A percentile compares a stretch with the other conserved stretches of the same genome.
Conservation (phyloP, 2,797 vertebrate genomes). For the Oreortyx pictus region DNA sequence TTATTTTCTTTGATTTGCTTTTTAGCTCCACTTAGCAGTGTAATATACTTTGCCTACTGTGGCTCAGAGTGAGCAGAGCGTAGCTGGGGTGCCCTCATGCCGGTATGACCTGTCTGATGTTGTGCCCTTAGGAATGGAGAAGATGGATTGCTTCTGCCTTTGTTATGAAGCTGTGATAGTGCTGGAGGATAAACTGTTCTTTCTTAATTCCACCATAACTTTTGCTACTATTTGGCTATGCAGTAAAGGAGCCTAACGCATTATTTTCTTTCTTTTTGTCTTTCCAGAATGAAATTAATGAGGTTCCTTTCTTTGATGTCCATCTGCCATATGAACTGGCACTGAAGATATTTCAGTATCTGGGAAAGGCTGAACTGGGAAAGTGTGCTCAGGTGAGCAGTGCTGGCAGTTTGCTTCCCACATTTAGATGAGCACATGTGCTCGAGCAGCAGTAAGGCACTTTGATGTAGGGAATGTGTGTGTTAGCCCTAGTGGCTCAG, state of each 20-base stretch:
- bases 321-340: slow-evolving; percentile 95
- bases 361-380: slow-evolving; percentile 87
- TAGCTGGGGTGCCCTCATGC: not conserved
- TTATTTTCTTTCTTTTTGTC: not conserved
- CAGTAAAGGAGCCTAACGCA: not conserved
- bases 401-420: not conserved
- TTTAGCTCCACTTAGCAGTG: not conserved
- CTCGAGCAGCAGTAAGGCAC: not conserved
- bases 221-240: not conserved
- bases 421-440: not conserved
- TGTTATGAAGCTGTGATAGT: not conserved
- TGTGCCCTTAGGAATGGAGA: not conserved
- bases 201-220: not conserved
- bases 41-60: not conserved
- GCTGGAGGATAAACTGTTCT: not conserved
- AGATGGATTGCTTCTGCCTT: not conserved
- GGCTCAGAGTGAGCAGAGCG: not conserved
- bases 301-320: slow-evolving; percentile 95
- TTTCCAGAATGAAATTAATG: slow-evolving; percentile 93
- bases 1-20: not conserved
- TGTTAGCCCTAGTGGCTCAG: not conserved
- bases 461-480: not conserved
- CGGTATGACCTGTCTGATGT: accelerated
- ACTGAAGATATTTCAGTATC: slow-evolving; percentile 92
- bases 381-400: slow-evolving; percentile 92